Percentiles rank a stretch among this genome's conserved stretches.
phyloP scores from a whole-genome alignment of 2,797 vertebrate species.

The Allobates femoralis region DNA sequence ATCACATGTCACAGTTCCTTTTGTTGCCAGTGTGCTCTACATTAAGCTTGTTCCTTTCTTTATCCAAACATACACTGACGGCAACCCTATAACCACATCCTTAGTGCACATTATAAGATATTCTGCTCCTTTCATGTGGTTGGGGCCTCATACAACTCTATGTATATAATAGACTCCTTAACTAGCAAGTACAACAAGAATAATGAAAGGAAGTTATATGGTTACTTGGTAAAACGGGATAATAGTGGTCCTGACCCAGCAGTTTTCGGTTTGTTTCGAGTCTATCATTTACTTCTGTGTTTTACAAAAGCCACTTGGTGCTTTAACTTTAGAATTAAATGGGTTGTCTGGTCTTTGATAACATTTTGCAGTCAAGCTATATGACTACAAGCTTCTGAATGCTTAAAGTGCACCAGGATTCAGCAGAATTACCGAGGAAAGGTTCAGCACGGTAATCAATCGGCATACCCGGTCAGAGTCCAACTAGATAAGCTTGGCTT shows the following conservation, averaged over 20 bases:
- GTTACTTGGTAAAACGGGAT: background rate
- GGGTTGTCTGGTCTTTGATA: too few species aligned
- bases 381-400: too few species aligned
- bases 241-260: background rate
- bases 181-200: background rate
- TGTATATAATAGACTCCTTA: background rate
- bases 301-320: background rate
- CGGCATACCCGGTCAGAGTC: too few species aligned
- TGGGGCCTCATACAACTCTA: background rate
- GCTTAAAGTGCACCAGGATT: too few species aligned
- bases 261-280: background rate
- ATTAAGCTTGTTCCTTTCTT: constrained; percentile 2
- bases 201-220: background rate
- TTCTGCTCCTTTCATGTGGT: constrained; percentile 34
- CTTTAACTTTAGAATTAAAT: background rate
- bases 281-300: background rate
- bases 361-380: too few species aligned
- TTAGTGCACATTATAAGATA: background rate
- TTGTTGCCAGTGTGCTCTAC: background rate
- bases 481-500: too few species aligned
- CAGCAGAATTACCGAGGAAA: too few species aligned
- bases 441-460: too few species aligned
- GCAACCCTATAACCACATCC: constrained; percentile 48
- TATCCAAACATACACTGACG: constrained; percentile 43
- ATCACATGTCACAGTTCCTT: background rate